A percentile compares a stretch with the other conserved stretches of the same genome.
phyloP scores from a whole-genome alignment of 2,113 vertebrate species.

The Pogona vitticeps region DNA sequence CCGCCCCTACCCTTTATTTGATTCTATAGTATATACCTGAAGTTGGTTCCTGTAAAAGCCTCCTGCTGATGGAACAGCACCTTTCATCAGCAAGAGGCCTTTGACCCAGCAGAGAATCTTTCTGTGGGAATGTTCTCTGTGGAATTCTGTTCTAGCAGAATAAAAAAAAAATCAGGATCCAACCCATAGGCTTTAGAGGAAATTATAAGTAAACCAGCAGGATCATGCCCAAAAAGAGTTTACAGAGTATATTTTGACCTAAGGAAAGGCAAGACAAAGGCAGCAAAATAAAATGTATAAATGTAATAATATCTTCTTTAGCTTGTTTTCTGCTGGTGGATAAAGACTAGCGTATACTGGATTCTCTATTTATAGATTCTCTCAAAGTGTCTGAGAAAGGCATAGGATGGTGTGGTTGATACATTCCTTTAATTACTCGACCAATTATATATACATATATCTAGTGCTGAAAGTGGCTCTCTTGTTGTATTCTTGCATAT shows the following conservation, averaged over 20 bases:
- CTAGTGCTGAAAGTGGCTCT: neutral
- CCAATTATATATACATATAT: neutral
- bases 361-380: conserved; percentile 1
- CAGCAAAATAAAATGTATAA: neutral
- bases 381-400: neutral
- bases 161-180: neutral
- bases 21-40: too few species aligned
- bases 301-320: neutral
- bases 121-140: neutral
- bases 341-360: neutral
- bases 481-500: neutral
- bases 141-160: neutral
- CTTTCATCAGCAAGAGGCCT: too few species aligned
- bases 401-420: neutral
- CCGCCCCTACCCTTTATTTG: too few species aligned
- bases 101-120: neutral
- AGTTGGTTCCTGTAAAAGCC: too few species aligned
- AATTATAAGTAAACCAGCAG: neutral
- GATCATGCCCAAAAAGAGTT: neutral
- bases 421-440: neutral
- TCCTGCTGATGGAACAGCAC: too few species aligned
- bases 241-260: neutral
- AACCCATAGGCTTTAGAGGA: neutral
- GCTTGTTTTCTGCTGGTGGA: neutral
- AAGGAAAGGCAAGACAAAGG: neutral